Conservation (phyloP, 2,113 vertebrate species). For the Bos javanicus region DNA sequence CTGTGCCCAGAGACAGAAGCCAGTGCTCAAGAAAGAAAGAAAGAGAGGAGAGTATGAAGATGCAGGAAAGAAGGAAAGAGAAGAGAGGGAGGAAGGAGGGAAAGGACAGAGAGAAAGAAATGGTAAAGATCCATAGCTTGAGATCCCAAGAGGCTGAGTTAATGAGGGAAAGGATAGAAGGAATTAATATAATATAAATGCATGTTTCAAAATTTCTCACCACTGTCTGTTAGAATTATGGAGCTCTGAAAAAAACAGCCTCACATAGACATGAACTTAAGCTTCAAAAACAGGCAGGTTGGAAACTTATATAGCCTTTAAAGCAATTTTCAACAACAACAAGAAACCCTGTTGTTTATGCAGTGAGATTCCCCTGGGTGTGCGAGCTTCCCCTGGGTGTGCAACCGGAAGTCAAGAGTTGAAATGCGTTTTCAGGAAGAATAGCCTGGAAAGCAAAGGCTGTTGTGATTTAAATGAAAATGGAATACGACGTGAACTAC, state of each 20-base stretch:
- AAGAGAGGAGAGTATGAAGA: background rate
- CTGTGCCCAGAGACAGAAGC: conserved; percentile 39
- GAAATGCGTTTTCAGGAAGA: background rate
- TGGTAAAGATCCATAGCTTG: background rate
- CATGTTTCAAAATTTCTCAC: conserved; percentile 69
- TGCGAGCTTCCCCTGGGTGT: conserved; percentile 51
- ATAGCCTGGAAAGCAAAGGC: conserved; percentile 34
- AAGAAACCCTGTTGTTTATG: background rate
- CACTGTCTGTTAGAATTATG: conserved; percentile 23
- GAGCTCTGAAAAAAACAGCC: background rate
- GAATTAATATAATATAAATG: background rate
- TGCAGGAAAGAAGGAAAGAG: background rate
- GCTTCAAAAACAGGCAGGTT: conserved; percentile 13
- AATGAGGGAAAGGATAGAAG: background rate
- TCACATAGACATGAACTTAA: background rate
- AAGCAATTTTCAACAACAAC: conserved; percentile 46
- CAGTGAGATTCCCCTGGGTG: conserved; percentile 46
- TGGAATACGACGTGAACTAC: background rate
- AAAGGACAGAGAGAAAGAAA: background rate
- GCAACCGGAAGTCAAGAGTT: conserved; percentile 3
- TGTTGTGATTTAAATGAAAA: conserved; percentile 5
- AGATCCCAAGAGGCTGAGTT: background rate
- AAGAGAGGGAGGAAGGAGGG: background rate
- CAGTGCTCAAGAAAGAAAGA: conserved; percentile 44
- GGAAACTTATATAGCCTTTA: conserved; percentile 22